Base-by-base conservation (phyloP, 2,888 invertebrate genomes). In the Rugalucina vietnamica region DNA sequence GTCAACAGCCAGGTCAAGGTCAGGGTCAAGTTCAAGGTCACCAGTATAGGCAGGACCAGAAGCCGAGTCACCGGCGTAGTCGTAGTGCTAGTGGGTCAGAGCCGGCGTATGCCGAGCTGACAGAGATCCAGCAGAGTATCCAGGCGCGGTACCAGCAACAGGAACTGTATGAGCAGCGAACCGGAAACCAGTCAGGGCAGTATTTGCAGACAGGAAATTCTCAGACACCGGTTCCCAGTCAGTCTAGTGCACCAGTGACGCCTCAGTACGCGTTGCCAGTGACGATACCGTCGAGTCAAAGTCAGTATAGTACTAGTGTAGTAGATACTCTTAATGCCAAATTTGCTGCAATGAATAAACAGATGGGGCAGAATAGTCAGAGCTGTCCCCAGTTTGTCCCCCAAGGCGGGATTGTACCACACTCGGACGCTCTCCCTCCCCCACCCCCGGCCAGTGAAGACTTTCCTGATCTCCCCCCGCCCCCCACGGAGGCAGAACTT, bases 401-500 rank as follows among this genome's bases (percentile, higher is more conserved):
- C 1, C 36, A 71, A 37, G 10, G 29, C 10, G 65, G 18, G 4
- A 14, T 43, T 27, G 50, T 49, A n/a, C 50, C 50, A 49, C 74
- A 77, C 74, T 74, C 70, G 37, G 49, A 73, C 49, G 43, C 65
- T 54, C 75, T 70, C 1, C 82, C 78, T 21, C 76, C 79, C 4
- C 81, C 82, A 5, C 72, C 73, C 36, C 65, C 70, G 21, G 74
- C 50, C 54, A 74, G 82, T 72, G 82, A 24, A 72, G 88, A 86
- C 65, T 85, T 87, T 39, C 82, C 90, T 8, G 93, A 93, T 75
- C 87, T 93, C n/a, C 93, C 93, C 0, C 91, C 92, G 10, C 93
- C 93, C 32, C 93, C 93, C 1, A 91, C 92, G n/a, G 91, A 86
- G 36, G 93, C 91, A 29, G 93, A 93, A 79, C 85, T 93, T 24